Evolutionary conservation across 2,888 invertebrate species (phyloP).

Genomic region (Plebejus melissa): DNA sequence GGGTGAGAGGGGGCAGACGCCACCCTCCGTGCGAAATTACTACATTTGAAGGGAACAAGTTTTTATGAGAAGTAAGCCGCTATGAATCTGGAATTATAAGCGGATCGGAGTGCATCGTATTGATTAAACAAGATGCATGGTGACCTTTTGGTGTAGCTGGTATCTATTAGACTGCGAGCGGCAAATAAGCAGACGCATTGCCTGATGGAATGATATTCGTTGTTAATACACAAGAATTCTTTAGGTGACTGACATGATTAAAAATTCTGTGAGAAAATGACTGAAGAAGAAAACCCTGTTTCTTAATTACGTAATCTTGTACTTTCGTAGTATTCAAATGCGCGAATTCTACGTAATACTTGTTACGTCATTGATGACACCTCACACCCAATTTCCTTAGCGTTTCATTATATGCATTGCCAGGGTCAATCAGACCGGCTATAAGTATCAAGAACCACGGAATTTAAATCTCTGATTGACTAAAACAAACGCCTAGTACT

Average conservation of each 20-base stretch:
- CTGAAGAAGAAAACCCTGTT: neutral
- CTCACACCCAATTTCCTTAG: neutral
- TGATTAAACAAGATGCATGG: constrained; percentile 38
- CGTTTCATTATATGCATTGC: neutral
- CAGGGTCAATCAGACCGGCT: no score
- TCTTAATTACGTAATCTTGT: neutral
- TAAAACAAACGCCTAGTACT: neutral
- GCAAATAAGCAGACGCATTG: neutral
- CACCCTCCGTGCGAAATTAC: constrained; percentile 73
- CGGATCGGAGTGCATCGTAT: constrained; percentile 55
- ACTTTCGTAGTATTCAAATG: neutral
- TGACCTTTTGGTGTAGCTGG: neutral
- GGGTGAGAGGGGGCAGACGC: constrained; percentile 45
- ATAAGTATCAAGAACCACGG: no score
- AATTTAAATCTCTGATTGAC: no score
- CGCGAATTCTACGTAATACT: neutral
- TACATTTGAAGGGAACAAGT: constrained; percentile 78
- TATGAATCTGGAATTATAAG: constrained; percentile 77
- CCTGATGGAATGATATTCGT: neutral
- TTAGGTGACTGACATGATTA: no score
- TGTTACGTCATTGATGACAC: neutral
- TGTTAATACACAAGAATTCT: no score
- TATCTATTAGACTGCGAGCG: neutral
- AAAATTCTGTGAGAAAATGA: no score
- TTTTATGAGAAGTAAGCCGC: constrained; percentile 77